Conservation (phyloP, 2,113 vertebrate species). For the Heliornis fulica region DNA sequence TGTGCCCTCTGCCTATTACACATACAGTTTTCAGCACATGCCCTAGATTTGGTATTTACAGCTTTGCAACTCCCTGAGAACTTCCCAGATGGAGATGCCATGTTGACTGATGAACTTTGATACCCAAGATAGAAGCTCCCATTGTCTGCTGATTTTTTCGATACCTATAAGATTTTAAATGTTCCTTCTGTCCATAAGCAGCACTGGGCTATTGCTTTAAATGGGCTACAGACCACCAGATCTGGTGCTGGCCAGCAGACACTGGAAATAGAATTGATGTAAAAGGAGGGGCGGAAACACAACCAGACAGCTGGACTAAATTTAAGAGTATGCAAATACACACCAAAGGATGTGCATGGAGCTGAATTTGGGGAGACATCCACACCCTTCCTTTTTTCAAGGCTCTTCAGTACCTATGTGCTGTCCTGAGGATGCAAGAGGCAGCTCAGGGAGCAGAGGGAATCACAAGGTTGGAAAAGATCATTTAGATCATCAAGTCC, state of each 20-base stretch:
- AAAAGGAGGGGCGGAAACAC: accelerated
- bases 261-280: not conserved
- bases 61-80: not conserved
- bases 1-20: not conserved
- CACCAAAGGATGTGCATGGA: not conserved
- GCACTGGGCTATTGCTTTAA: not conserved
- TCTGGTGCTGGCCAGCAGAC: not conserved
- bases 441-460: not conserved
- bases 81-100: not conserved
- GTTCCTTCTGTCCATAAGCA: not conserved
- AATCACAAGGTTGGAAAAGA: no score
- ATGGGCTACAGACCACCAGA: not conserved
- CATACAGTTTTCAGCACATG: accelerated
- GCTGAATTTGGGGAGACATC: not conserved
- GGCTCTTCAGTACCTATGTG: not conserved
- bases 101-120: not conserved
- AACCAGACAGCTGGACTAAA: not conserved
- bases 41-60: not conserved
- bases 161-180: not conserved
- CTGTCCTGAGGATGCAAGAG: not conserved
- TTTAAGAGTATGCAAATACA: accelerated
- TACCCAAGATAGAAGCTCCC: not conserved
- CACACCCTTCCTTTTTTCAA: not conserved
- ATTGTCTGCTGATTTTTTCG: not conserved
- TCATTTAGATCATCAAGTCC: no score